Percentiles rank a stretch among this genome's conserved stretches.
Evolutionary conservation across 2,113 vertebrate species (phyloP).

Genomic region (Cnemophilus loriae): DNA sequence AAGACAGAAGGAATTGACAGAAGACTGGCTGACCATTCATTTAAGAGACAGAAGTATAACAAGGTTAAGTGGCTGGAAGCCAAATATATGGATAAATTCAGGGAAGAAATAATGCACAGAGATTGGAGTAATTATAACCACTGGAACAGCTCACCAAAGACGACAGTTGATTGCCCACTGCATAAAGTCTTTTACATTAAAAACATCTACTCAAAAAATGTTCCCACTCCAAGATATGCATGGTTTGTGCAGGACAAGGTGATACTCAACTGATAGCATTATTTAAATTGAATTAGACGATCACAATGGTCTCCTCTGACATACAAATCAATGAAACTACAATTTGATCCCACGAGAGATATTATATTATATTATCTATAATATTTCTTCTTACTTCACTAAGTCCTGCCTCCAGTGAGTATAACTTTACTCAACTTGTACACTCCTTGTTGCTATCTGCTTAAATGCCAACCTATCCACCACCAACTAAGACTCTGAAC

Average conservation of each 20-base stretch:
- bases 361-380: background rate
- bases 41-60: slow-evolving; percentile 17
- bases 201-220: background rate
- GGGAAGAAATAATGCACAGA: background rate
- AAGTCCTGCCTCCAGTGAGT: background rate
- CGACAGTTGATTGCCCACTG: rapidly evolving
- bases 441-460: background rate
- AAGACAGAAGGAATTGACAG: slow-evolving; percentile 26
- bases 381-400: background rate
- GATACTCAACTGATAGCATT: background rate
- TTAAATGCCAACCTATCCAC: background rate
- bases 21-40: background rate
- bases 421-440: background rate
- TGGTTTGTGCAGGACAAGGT: background rate
- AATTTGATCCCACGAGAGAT: background rate
- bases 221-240: rapidly evolving
- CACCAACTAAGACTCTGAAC: background rate
- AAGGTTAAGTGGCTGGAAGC: slow-evolving; percentile 42
- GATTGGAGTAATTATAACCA: background rate
- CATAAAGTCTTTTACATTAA: background rate
- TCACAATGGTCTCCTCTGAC: background rate
- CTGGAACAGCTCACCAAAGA: background rate
- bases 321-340: background rate
- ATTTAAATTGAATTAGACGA: background rate
- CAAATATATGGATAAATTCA: slow-evolving; percentile 21